Conservation (phyloP, 2,113 vertebrate species). For the Glaucidium brasilianum region DNA sequence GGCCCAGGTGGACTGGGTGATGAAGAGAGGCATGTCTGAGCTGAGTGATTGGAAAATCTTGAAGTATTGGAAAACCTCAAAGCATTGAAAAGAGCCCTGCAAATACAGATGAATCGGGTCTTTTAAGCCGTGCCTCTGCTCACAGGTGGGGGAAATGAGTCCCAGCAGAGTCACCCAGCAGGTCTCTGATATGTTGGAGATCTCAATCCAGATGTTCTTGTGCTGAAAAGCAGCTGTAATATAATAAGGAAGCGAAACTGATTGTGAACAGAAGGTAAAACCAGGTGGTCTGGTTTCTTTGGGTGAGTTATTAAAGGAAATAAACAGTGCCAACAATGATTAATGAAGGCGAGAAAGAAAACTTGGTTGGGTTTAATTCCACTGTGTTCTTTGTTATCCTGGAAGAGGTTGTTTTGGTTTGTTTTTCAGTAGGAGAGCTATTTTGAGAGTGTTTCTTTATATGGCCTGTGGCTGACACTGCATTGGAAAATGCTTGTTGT, state of each 20-base stretch:
- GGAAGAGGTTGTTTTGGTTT: neutral
- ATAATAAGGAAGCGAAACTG: neutral
- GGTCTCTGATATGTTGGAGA: fast-evolving
- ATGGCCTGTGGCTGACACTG: neutral
- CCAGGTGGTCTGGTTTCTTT: neutral
- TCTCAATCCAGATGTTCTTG: neutral
- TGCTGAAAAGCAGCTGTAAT: neutral
- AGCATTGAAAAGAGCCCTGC: neutral
- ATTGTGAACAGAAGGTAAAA: neutral
- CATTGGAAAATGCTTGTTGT: neutral
- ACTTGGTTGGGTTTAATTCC: neutral
- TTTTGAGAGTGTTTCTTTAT: slow-evolving; percentile 7
- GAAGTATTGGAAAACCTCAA: too few species aligned
- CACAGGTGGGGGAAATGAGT: neutral
- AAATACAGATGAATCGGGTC: neutral
- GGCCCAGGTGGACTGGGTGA: neutral
- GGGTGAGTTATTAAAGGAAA: neutral
- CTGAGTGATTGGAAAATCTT: neutral
- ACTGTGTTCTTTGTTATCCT: fast-evolving
- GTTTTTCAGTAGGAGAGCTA: neutral
- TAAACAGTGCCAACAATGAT: neutral
- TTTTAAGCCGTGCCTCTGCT: neutral
- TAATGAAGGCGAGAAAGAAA: neutral
- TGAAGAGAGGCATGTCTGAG: neutral
- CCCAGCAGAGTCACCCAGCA: neutral